phyloP scores from a whole-genome alignment of 2,797 vertebrate species.

The Carapus acus region DNA sequence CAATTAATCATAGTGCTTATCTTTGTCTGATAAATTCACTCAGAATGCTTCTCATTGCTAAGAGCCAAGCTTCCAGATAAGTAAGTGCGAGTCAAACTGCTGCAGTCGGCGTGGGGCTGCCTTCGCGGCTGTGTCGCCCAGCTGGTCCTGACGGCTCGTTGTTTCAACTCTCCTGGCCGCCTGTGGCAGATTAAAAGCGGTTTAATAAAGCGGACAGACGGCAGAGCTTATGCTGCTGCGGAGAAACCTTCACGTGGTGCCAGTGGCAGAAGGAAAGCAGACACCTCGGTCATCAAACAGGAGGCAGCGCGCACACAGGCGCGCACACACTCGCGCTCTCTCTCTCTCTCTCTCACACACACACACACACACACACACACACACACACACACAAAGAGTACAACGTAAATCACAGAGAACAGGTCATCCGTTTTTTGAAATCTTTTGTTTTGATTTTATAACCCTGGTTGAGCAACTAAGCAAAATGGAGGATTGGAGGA shows the following conservation, averaged over 20 bases:
- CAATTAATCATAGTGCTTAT: background rate
- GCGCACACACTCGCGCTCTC: no score
- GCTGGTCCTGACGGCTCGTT: slow-evolving; percentile 1
- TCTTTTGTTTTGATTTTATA: no score
- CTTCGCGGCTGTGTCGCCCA: background rate
- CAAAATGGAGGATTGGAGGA: no score
- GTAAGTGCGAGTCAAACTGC: background rate
- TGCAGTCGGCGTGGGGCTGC: background rate
- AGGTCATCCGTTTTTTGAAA: no score
- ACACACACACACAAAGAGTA: no score
- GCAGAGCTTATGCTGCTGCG: slow-evolving; percentile 7
- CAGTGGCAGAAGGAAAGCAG: slow-evolving; percentile 16
- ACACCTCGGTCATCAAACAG: slow-evolving; percentile 1
- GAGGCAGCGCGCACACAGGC: no score
- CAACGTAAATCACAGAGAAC: no score
- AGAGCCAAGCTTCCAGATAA: background rate
- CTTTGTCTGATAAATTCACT: background rate
- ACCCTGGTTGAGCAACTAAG: no score
- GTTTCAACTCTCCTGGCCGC: background rate
- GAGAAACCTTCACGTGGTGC: slow-evolving; percentile 7
- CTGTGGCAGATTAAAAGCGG: slow-evolving; percentile 21
- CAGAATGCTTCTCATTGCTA: background rate
- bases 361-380: no score
- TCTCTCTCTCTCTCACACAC: no score
- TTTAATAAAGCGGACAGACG: slow-evolving; percentile 8